Percentiles rank a stretch among this genome's conserved stretches.
Evolutionary conservation across 2,113 vertebrate species (phyloP).

Genomic region (Podarcis raffonei): DNA sequence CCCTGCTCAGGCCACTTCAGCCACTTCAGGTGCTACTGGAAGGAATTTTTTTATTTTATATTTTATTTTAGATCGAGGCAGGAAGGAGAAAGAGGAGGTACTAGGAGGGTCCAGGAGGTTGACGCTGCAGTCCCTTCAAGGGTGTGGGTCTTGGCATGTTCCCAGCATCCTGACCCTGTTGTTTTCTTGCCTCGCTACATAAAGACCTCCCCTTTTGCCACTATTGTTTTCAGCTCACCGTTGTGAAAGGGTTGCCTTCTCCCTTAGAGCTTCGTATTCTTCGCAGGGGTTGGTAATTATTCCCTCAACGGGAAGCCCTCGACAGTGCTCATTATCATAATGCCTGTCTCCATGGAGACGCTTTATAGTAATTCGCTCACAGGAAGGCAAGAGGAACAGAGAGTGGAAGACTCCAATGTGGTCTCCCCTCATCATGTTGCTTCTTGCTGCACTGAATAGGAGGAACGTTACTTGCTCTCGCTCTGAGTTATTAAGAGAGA

Average conservation of each 20-base stretch:
- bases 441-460: slow-evolving; percentile 45
- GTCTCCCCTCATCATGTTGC: slow-evolving; percentile 36
- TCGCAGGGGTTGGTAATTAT: slow-evolving; percentile 48
- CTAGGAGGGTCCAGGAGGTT: no score
- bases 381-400: slow-evolving; percentile 59
- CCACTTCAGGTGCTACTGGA: no score
- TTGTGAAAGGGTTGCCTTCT: slow-evolving; percentile 20
- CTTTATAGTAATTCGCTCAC: slow-evolving; percentile 51
- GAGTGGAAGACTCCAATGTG: slow-evolving; percentile 30
- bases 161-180: neutral
- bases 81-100: no score
- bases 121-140: no score
- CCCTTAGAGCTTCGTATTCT: slow-evolving; percentile 47
- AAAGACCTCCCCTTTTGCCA: accelerated
- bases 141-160: neutral
- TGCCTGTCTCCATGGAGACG: slow-evolving; percentile 58
- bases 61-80: no score
- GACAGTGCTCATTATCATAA: slow-evolving; percentile 60
- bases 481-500: slow-evolving; percentile 68
- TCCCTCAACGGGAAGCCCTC: slow-evolving; percentile 64
- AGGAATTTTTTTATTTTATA: no score
- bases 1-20: no score
- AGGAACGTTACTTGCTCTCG: slow-evolving; percentile 46
- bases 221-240: neutral
- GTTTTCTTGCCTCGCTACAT: neutral